A percentile compares a stretch with the other conserved stretches of the same genome.
phyloP scores from a whole-genome alignment of 2,888 invertebrate species.

The Platycnemis pennipes region DNA sequence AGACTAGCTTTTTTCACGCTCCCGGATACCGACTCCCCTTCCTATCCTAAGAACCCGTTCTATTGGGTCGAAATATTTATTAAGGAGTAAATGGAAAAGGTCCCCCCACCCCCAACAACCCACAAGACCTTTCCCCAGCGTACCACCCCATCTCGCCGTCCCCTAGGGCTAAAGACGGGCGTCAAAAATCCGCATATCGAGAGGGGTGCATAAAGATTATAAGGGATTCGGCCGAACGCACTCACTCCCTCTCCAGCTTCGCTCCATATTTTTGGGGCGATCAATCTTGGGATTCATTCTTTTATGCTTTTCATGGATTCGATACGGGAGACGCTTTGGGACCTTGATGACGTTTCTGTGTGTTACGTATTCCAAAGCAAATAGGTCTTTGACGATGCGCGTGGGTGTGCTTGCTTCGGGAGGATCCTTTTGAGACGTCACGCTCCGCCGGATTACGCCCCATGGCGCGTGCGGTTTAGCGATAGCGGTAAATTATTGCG shows the following conservation, averaged over 20 bases:
- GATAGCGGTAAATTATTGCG: slow-evolving; percentile 31
- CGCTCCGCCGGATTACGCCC: neutral
- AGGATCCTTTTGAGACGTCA: neutral
- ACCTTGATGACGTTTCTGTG: neutral
- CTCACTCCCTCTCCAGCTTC: neutral
- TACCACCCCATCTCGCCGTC: neutral
- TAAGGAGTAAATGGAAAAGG: neutral
- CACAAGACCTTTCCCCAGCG: neutral
- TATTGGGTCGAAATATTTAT: slow-evolving; percentile 32
- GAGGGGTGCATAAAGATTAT: slow-evolving; percentile 59
- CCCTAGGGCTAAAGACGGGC: neutral
- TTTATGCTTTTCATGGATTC: slow-evolving; percentile 40
- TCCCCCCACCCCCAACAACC: neutral
- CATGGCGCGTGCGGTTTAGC: neutral
- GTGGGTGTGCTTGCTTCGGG: neutral
- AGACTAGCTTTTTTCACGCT: neutral
- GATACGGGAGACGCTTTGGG: slow-evolving; percentile 5
- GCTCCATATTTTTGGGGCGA: neutral
- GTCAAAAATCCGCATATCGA: slow-evolving; percentile 17
- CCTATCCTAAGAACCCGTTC: neutral
- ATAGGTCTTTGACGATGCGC: slow-evolving; percentile 27
- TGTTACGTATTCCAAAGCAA: slow-evolving; percentile 30
- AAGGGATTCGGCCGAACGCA: neutral
- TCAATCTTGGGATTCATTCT: slow-evolving; percentile 54
- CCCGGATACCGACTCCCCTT: neutral